These are phyloP conservation scores for Hypsibius dujardini DNA, from an alignment of 1,140 invertebrate genomes.

Conservation along the genomic window DNA sequence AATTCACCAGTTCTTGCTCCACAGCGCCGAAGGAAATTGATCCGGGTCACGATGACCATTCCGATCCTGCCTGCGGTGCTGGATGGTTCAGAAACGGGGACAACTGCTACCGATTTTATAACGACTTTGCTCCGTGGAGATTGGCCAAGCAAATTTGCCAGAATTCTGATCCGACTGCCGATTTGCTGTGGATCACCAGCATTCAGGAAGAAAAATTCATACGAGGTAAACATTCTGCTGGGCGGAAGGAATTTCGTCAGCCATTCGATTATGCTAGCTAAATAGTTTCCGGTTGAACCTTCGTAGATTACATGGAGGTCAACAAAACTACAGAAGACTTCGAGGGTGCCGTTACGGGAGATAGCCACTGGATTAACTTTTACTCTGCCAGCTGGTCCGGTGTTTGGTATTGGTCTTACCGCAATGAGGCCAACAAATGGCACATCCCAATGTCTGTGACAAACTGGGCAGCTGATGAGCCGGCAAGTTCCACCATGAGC, in stretches of 20 bases:
- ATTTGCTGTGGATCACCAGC: background rate
- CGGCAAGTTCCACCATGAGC: background rate
- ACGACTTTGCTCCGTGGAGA: background rate
- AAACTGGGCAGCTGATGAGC: background rate
- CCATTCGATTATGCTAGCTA: background rate
- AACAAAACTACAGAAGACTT: background rate
- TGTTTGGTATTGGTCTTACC: background rate
- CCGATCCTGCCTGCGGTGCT: background rate
- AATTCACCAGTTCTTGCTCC: too few species aligned
- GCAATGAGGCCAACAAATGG: background rate
- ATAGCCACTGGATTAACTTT: conserved; percentile 3
- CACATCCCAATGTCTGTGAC: background rate
- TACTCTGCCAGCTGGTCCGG: background rate
- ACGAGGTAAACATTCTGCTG: background rate
- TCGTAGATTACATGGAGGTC: background rate
- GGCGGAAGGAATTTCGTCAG: background rate
- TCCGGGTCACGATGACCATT: background rate
- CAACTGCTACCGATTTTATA: background rate
- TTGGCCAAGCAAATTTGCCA: conserved; percentile 9
- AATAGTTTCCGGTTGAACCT: background rate
- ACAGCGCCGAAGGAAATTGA: too few species aligned
- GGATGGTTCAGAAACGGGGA: background rate
- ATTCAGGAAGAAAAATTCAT: background rate
- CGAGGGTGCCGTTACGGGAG: background rate
- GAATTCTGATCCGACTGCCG: conserved; percentile 3